phyloP scores from a whole-genome alignment of 1,140 invertebrate species.

The Solen grandis region DNA sequence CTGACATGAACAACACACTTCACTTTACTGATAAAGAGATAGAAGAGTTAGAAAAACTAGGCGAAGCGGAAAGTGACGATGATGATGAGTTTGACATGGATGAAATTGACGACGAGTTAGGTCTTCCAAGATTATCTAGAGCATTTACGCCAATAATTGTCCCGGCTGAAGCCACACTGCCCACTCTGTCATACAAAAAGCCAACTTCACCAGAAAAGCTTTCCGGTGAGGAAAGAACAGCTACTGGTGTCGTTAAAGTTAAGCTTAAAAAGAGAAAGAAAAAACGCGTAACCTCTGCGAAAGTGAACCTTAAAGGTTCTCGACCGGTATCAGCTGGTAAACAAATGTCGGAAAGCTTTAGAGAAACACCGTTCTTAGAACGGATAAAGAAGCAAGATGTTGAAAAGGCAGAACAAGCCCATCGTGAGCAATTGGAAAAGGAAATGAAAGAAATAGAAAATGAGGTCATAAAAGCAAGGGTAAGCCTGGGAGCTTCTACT shows the following conservation, averaged over 20 bases:
- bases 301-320: slow-evolving; percentile 16
- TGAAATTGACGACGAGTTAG: slow-evolving; percentile 50
- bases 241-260: slow-evolving; percentile 39
- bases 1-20: slow-evolving; percentile 25
- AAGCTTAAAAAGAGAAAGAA: slow-evolving; percentile 33
- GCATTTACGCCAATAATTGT: slow-evolving; percentile 45
- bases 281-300: slow-evolving; percentile 28
- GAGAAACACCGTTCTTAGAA: slow-evolving; percentile 50
- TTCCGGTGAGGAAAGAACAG: slow-evolving; percentile 17
- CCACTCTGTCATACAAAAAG: slow-evolving; percentile 39
- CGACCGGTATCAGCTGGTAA: not conserved
- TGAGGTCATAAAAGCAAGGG: slow-evolving; percentile 60
- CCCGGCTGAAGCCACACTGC: slow-evolving; percentile 28
- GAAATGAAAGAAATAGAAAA: slow-evolving; percentile 53
- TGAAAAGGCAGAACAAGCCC: slow-evolving; percentile 20
- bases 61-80: slow-evolving; percentile 12
- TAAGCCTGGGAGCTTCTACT: slow-evolving; percentile 48
- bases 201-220: slow-evolving; percentile 2
- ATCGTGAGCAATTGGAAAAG: slow-evolving; percentile 28
- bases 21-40: slow-evolving; percentile 51
- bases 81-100: slow-evolving; percentile 44
- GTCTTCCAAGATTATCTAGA: slow-evolving; percentile 40
- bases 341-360: not conserved
- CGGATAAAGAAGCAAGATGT: slow-evolving; percentile 33
- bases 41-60: slow-evolving; percentile 22